Base-by-base conservation (phyloP, 2,797 vertebrate species). In the Rhynchonycteris naso region DNA sequence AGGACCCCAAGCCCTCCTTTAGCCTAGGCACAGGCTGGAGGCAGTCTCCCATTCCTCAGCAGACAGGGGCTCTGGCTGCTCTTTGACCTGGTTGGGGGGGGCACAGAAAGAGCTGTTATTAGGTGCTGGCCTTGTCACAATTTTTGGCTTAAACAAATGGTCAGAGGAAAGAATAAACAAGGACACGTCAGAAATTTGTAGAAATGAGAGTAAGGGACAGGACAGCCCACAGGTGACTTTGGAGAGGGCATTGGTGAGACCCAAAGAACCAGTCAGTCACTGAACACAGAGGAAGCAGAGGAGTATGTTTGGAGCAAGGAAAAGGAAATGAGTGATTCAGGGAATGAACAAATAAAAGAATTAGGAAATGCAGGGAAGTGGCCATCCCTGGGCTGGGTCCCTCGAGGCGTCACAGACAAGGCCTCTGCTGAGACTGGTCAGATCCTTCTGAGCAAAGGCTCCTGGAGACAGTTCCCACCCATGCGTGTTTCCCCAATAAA, bases 381-480 rank as follows among this genome's bases (percentile, higher is more conserved):
- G 52, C 75, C 75, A 26, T n/a, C 19, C 75, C 52, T 22, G 9
- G 21, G 13, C 75, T 16, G 52, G 52, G 75, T 21, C 35, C 75
- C 54, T 56, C 12, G 30, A 99, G 98, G 99, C 99, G 97, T 99
- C 99, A 95, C 99, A 99, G 97, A 99, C 98, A 97, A 99, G 99
- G 95, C 98, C 92, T 79, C 75, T 98, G 88, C 98, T 97, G 97
- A 98, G 98, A 98, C 98, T 99, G 99, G 99, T 98, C 98, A 98
- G 94, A 99, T 99, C 98, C 95, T 99, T 98, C 98, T 99, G 43
- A 43, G 43, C 43, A 43, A 43, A 7, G 43, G 43, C 43, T 43
- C 43, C 43, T 43, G 43, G 43, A 43, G 83, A 91, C 6, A 3
- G 43, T 22, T 65, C 68, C 61, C 18, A 16, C 30, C 75, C 81